Conservation (phyloP, 1,140 invertebrate genomes). For the Subanguina moxae region DNA sequence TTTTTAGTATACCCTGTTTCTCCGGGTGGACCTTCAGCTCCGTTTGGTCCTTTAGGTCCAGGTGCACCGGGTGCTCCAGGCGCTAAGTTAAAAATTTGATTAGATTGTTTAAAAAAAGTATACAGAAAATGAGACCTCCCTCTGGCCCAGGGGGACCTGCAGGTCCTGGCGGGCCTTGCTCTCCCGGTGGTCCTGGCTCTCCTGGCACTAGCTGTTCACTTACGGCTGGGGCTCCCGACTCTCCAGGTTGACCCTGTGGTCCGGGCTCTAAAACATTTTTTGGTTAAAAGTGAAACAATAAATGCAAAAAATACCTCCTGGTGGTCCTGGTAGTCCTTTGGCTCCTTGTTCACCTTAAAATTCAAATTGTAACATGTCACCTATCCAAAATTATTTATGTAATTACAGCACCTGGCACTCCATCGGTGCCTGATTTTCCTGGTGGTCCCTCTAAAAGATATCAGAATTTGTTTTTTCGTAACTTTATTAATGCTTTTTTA, state of each 20-base stretch:
- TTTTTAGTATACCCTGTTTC: slow-evolving; percentile 26
- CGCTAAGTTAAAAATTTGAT: background rate
- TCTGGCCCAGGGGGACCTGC: slow-evolving; percentile 8
- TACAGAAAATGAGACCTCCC: background rate
- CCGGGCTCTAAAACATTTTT: slow-evolving; percentile 6
- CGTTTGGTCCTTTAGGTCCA: slow-evolving; percentile 29
- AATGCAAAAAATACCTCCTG: slow-evolving; percentile 10
- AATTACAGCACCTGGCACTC: slow-evolving; percentile 19
- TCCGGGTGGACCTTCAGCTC: slow-evolving; percentile 46
- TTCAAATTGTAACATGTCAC: too few relatives aligned
- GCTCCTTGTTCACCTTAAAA: slow-evolving; percentile 25
- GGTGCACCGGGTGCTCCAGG: slow-evolving; percentile 21
- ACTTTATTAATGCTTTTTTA: background rate
- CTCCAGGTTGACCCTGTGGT: slow-evolving; percentile 7
- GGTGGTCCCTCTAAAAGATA: slow-evolving; percentile 26
- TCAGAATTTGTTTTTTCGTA: background rate
- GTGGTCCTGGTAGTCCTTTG: slow-evolving; percentile 12
- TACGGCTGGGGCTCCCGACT: slow-evolving; percentile 8
- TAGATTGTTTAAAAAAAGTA: background rate
- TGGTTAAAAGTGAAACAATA: slow-evolving; percentile 7
- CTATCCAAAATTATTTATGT: too few relatives aligned
- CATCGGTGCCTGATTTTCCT: slow-evolving; percentile 21
- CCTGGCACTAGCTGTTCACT: slow-evolving; percentile 21
- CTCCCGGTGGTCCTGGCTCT: slow-evolving; percentile 23
- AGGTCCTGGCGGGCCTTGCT: slow-evolving; percentile 21